Evolutionary conservation across 1,140 invertebrate genomes (phyloP), one percentile per base, ranked within the genome.

Genomic region (Magallana angulata): DNA sequence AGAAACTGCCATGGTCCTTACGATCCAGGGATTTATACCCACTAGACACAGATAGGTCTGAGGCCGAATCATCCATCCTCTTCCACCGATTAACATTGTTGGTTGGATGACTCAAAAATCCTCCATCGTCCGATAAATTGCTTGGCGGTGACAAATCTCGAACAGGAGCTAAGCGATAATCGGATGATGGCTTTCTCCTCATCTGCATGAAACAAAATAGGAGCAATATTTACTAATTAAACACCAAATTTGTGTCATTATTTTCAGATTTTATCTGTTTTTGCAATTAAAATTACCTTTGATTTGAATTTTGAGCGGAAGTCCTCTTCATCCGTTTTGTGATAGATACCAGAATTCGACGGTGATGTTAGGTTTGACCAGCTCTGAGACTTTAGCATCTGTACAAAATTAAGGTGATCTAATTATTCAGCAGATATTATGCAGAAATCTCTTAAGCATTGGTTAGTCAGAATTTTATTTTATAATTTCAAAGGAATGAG

Each of bases 371-470:
- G 85, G 80, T 92, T 92, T 62, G 91, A 86, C 89, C 90, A 89
- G 24, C 90, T 90, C 59, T 91, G 91, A 82, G 90, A 86, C 85
- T 91, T 92, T 68, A 91, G 85, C 88, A 92, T 90, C 91, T 92
- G 82, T 24, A 89, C 64, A 82, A 64, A 76, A 80, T 6, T 86
- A 81, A 48, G 36, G 36, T 48, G 36, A 48, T 48, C 2, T 48
- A 48, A 48, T 48, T 48, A 48, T 48, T 48, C 36, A 48, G 36
- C 36, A 48, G 36, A 48, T 48, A 48, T 48, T 48, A 48, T 48
- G 36, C 2, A 48, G 36, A 48, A 48, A 48, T 48, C 36, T 48
- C 5, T 48, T 48, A 0, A 48, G 36, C 36, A 48, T 48, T 48
- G 36, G 0, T 48, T 48, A 48, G 36, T 48, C 36, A 48, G 36